Base-by-base conservation (phyloP, 2,113 vertebrate genomes). In the Thamnophis sirtalis region DNA sequence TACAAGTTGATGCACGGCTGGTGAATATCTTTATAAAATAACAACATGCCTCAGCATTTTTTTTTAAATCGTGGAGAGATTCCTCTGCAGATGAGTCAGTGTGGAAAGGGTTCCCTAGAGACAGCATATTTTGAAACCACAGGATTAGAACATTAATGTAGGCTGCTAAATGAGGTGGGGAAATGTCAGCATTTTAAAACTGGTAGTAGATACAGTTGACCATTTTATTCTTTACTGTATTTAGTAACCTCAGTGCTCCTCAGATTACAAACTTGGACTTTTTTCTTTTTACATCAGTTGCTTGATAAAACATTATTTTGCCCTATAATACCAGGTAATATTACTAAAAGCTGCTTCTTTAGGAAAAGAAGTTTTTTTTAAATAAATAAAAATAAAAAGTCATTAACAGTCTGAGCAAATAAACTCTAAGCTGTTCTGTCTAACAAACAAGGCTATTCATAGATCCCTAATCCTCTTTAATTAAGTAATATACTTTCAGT, bases 391-490 rank as follows among this genome's bases (percentile, higher is more conserved):
- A 4, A 89, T 88, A 80, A 53, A n/a, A 89, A 33, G n/a, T 28
- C 19, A 86, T 91, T 86, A 5, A 28, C 88, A 54, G 4, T 0
- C 0, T 85, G 56, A 89, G 38, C n/a, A n/a, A 91, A 92, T 90
- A 84, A 90, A 50, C 38, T 28, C 3, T 60, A 91, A 93, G 43
- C 56, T 91, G 7, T 53, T 89, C 85, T 91, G 49, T 50, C 93
- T 89, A 17, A 1, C 58, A 0, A 0, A 21, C 55, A 55, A 50
- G 8, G 43, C 2, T 90, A 90, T 84, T 94, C 4, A 3, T 3
- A 0, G 33, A 87, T 49, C 84, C 24, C 19, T 93, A 88, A 92
- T 88, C n/a, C 56, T 87, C 55, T 63, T 87, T 89, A 93, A 93
- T 49, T 53, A 63, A 56, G 73, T 24, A 54, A 84, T 1, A 0